A percentile compares a stretch with the other conserved stretches of the same genome.
Conservation (phyloP, 2,888 invertebrate genomes). For the Cantharis rustica region DNA sequence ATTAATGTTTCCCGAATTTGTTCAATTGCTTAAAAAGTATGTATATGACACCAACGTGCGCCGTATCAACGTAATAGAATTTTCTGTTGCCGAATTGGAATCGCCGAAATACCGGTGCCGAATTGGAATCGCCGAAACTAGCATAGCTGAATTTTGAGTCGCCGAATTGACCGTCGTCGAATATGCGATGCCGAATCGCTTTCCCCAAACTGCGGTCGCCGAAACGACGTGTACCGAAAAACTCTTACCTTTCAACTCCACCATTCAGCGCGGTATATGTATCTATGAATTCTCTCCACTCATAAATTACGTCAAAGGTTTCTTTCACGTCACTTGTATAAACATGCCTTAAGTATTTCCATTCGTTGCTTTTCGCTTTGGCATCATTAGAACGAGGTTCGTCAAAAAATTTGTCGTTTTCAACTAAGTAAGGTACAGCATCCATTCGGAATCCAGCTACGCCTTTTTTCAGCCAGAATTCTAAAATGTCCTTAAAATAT, state of each 20-base stretch:
- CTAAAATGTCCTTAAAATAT: slow-evolving; percentile 63
- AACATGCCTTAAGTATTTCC: slow-evolving; percentile 65
- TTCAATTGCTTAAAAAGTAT: too few species aligned
- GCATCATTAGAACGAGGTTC: slow-evolving; percentile 52
- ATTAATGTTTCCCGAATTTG: too few species aligned
- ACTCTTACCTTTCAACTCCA: neutral
- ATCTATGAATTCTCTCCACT: slow-evolving; percentile 68
- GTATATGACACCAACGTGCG: too few species aligned
- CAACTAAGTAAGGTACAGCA: slow-evolving; percentile 64
- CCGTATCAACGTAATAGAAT: too few species aligned
- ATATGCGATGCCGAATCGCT: too few species aligned
- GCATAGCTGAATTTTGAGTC: too few species aligned
- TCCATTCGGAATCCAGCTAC: slow-evolving; percentile 88
- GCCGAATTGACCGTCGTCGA: too few species aligned
- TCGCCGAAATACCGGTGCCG: too few species aligned
- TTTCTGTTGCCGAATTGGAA: too few species aligned
- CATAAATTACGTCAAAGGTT: slow-evolving; percentile 68
- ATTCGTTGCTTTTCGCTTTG: slow-evolving; percentile 49
- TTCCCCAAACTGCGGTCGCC: too few species aligned
- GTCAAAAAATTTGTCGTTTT: slow-evolving; percentile 51
- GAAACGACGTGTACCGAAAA: too few species aligned
- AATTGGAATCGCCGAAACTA: too few species aligned
- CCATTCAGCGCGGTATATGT: slow-evolving; percentile 54
- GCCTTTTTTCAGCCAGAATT: slow-evolving; percentile 82
- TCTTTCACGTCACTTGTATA: slow-evolving; percentile 65